Percentiles rank a stretch among this genome's conserved stretches.
Conservation (phyloP, 1,140 invertebrate genomes). For the Cyclina sinensis region DNA sequence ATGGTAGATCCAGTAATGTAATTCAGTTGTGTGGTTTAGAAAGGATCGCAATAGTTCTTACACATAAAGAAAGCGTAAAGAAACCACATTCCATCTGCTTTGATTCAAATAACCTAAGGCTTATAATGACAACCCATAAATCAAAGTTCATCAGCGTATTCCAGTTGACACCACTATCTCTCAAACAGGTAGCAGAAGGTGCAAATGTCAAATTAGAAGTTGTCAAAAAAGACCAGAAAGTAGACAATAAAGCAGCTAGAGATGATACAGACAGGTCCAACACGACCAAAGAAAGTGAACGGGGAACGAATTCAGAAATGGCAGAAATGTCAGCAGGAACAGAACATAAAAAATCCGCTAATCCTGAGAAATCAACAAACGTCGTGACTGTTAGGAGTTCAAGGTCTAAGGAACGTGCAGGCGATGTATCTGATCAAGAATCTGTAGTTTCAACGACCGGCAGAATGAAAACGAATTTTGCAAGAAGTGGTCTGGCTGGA, state of each 20-base stretch:
- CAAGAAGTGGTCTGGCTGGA: background rate
- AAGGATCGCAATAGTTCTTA: constrained; percentile 5
- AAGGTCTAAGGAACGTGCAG: background rate
- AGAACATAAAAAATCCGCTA: background rate
- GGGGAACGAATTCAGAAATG: background rate
- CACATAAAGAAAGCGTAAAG: constrained; percentile 16
- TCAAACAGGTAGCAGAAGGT: constrained; percentile 30
- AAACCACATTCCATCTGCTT: constrained; percentile 44
- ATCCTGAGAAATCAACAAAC: background rate
- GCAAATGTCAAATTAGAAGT: background rate
- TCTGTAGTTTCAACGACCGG: background rate
- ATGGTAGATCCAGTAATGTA: constrained; percentile 35
- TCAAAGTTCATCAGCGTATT: constrained; percentile 51
- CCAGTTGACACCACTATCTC: constrained; percentile 13
- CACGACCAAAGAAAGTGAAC: background rate
- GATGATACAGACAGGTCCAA: background rate
- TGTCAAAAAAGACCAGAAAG: background rate
- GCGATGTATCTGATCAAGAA: background rate
- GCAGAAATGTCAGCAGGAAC: background rate
- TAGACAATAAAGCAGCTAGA: background rate
- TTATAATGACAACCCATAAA: constrained; percentile 38
- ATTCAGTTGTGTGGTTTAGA: constrained; percentile 40
- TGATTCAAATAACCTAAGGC: constrained; percentile 18
- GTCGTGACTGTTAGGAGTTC: background rate
- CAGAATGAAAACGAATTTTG: background rate